Conservation (phyloP, 2,113 vertebrate species). For the Ceuthmochares aereus region DNA sequence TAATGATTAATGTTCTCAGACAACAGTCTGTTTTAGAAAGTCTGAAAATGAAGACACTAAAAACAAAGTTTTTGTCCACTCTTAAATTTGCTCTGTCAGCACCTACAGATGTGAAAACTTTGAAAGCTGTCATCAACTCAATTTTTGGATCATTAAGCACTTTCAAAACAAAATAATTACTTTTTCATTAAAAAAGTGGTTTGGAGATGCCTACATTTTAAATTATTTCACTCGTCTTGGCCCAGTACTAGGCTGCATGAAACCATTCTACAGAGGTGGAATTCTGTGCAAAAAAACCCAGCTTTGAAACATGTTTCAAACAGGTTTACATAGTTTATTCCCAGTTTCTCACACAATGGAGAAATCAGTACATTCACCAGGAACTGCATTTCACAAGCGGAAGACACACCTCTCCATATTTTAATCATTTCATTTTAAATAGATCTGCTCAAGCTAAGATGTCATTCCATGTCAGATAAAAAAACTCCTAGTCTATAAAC, state of each 20-base stretch:
- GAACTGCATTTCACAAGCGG: not conserved
- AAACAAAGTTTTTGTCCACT: not conserved
- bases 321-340: not conserved
- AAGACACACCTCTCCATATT: not conserved
- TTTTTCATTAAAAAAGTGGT: not conserved
- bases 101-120: not conserved
- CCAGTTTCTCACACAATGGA: not conserved
- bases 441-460: not conserved
- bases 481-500: not conserved
- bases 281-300: not conserved
- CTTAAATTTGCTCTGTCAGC: not conserved
- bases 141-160: not conserved
- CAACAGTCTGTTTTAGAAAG: not conserved
- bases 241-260: not conserved
- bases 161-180: constrained; percentile 3
- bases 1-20: not conserved
- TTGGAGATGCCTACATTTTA: not conserved
- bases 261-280: not conserved
- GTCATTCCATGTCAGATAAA: not conserved
- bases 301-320: not conserved
- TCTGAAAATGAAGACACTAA: not conserved
- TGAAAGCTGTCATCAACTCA: not conserved
- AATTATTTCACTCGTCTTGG: not conserved
- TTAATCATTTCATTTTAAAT: not conserved
- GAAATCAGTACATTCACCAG: not conserved